These are phyloP conservation scores for Drosophila repletoides DNA, from an alignment of 1,140 invertebrate genomes.

Conservation along the genomic window DNA sequence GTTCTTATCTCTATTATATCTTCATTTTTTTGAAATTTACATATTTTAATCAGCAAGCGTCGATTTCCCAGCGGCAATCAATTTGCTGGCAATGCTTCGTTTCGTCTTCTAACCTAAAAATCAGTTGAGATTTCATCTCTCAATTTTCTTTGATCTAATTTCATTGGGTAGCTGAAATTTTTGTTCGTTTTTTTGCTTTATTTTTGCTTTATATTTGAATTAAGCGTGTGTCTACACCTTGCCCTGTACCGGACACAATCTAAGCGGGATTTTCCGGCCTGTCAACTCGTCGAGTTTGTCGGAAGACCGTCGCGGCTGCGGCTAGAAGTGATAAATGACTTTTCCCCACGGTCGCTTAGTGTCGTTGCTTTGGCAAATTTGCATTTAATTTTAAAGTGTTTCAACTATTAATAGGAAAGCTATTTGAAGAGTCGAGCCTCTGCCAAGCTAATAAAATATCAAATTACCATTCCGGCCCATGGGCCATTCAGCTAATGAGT, in stretches of 20 bases:
- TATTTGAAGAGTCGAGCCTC: too few relatives aligned
- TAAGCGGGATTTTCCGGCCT: conserved; percentile 21
- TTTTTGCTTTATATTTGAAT: neutral
- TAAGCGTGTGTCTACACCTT: too few relatives aligned
- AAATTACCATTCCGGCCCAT: conserved; percentile 65
- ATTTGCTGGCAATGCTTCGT: conserved; percentile 20
- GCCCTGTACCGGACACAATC: neutral
- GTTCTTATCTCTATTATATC: neutral
- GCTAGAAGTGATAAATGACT: conserved; percentile 52
- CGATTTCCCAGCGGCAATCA: conserved; percentile 43
- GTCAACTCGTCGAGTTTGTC: conserved; percentile 21
- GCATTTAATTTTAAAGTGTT: conserved; percentile 35
- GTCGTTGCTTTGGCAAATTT: conserved; percentile 46
- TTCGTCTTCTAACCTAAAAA: neutral
- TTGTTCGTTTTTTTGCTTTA: neutral
- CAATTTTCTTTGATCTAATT: conserved; percentile 30
- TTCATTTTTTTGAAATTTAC: conserved; percentile 31
- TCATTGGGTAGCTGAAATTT: neutral
- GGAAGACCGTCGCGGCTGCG: conserved; percentile 21
- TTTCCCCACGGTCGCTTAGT: conserved; percentile 1
- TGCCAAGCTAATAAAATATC: conserved; percentile 59
- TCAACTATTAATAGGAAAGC: conserved; percentile 19
- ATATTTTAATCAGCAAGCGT: conserved; percentile 36
- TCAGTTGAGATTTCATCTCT: conserved; percentile 19
- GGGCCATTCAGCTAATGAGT: conserved; percentile 48